Evolutionary conservation across 2,113 vertebrate species (phyloP).

Genomic region (Ondatra zibethicus): DNA sequence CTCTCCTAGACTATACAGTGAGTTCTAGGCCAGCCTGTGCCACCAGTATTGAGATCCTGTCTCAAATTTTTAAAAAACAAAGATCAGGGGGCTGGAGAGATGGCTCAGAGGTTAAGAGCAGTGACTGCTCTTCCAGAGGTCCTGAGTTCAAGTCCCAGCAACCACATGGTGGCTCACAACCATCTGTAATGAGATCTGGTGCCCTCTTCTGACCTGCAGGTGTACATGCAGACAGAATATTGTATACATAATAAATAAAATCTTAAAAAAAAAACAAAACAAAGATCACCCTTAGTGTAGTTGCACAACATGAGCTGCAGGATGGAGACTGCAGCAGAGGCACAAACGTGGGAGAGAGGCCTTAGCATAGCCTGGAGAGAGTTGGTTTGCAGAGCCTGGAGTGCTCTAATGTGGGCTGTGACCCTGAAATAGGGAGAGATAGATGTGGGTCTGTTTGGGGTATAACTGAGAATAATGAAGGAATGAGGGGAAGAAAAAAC

Average conservation of each 20-base stretch:
- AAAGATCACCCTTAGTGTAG: background rate
- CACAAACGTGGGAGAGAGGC: no score
- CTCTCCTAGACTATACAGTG: background rate
- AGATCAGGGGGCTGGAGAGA: no score
- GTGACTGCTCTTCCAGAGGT: no score
- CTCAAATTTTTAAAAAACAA: background rate
- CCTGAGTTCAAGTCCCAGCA: no score
- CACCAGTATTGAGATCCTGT: background rate
- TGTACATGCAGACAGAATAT: no score
- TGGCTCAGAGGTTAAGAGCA: no score
- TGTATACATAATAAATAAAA: no score
- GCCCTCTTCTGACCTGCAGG: no score
- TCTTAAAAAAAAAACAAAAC: no score
- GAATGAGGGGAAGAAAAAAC: background rate
- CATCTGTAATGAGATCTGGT: no score
- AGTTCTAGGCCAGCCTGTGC: background rate
- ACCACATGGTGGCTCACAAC: no score
- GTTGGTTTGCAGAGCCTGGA: fast-evolving
- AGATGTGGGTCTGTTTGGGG: background rate
- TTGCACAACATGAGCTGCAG: background rate
- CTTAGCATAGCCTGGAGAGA: background rate
- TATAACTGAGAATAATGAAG: background rate
- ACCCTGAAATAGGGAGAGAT: background rate
- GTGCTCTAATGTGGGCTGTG: no score
- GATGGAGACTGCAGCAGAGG: background rate